Conservation (phyloP, 2,113 vertebrate species). For the Gobius niger region DNA sequence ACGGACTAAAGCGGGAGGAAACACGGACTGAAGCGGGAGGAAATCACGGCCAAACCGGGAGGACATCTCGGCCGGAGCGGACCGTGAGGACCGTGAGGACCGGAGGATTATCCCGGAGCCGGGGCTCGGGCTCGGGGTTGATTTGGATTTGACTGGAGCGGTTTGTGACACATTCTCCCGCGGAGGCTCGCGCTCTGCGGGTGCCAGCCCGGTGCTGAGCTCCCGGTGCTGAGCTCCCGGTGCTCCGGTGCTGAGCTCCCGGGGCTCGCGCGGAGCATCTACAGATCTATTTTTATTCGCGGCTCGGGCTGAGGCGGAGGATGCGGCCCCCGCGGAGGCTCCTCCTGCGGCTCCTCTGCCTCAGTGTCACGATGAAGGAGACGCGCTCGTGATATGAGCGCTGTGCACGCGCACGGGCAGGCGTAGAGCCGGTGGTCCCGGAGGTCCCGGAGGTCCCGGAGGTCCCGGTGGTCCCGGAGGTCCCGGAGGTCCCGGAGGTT, state of each 20-base stretch:
- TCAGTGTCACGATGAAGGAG: slow-evolving; percentile 6
- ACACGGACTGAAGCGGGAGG: not conserved
- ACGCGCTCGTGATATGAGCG: slow-evolving; percentile 1
- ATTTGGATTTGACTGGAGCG: too few species aligned
- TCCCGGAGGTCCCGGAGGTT: not conserved
- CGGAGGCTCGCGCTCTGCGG: too few species aligned
- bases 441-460: not conserved
- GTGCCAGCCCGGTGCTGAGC: too few species aligned
- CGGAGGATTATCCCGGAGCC: too few species aligned
- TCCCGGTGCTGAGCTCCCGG: too few species aligned
- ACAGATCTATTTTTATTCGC: too few species aligned
- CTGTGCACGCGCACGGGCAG: slow-evolving; percentile 5
- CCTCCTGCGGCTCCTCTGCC: not conserved
- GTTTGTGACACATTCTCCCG: too few species aligned
- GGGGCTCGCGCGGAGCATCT: too few species aligned
- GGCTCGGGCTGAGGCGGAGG: not conserved
- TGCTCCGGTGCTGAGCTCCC: too few species aligned
- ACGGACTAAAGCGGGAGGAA: not conserved
- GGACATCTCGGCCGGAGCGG: not conserved
- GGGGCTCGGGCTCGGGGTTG: too few species aligned
- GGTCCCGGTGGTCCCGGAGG: not conserved
- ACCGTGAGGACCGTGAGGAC: too few species aligned
- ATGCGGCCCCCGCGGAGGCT: not conserved
- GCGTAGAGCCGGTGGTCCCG: not conserved
- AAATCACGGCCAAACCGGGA: not conserved